Evolutionary conservation across 2,113 vertebrate species (phyloP).

Genomic region (Polyodon spathula): DNA sequence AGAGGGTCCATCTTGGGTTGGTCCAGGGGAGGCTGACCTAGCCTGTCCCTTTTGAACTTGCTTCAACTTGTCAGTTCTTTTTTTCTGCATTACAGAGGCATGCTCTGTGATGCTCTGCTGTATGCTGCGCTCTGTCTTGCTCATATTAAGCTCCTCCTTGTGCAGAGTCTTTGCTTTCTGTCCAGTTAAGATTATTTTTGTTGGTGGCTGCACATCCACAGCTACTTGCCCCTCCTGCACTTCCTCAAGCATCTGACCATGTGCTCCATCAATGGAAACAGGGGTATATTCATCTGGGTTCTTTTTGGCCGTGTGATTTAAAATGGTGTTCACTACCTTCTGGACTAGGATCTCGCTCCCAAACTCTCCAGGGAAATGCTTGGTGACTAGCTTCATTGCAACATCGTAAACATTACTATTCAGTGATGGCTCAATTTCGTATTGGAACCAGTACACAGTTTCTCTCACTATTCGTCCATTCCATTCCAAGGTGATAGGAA

Average conservation of each 20-base stretch:
- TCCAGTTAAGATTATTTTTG: slow-evolving; percentile 93
- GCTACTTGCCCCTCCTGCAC: slow-evolving; percentile 46
- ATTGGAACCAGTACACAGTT: slow-evolving; percentile 97
- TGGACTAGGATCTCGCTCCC: slow-evolving; percentile 95
- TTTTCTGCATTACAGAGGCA: slow-evolving; percentile 70
- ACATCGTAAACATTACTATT: slow-evolving; percentile 97
- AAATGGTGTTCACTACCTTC: slow-evolving; percentile 94
- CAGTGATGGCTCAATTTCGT: slow-evolving; percentile 71
- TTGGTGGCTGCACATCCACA: slow-evolving; percentile 67
- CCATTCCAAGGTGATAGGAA: slow-evolving; percentile 96
- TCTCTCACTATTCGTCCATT: slow-evolving; percentile 87
- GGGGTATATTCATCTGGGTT: slow-evolving; percentile 92
- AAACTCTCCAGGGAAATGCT: slow-evolving; percentile 96
- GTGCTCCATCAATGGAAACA: slow-evolving; percentile 83
- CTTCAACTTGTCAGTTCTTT: slow-evolving; percentile 77
- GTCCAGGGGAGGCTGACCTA: slow-evolving; percentile 57
- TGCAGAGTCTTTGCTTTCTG: slow-evolving; percentile 93
- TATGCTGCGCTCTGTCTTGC: slow-evolving; percentile 82
- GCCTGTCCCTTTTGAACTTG: slow-evolving; percentile 70
- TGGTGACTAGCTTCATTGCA: slow-evolving; percentile 91
- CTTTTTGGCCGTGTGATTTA: slow-evolving; percentile 95
- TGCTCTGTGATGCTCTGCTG: slow-evolving; percentile 90
- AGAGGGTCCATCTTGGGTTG: slow-evolving; percentile 69
- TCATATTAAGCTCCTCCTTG: slow-evolving; percentile 96
- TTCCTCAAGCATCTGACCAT: slow-evolving; percentile 66